Conservation (phyloP, 2,113 vertebrate genomes). For the Rhipidura dahli region DNA sequence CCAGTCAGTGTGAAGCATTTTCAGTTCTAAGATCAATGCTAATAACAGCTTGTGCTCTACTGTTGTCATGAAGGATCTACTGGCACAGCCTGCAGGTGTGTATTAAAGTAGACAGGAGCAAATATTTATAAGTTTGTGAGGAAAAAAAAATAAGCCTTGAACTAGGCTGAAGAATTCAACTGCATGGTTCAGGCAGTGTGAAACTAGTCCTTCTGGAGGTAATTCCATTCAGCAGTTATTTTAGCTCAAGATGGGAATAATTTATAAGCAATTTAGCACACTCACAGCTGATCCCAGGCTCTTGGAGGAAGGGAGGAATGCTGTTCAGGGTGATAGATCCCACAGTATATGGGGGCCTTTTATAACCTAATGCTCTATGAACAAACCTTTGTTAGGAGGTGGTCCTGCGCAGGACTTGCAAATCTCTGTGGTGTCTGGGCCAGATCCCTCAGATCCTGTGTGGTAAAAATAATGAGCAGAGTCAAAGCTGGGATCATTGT, state of each 20-base stretch:
- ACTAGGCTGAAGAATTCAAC: not conserved
- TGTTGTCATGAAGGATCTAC: not conserved
- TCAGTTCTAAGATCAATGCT: not conserved
- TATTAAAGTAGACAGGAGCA: not conserved
- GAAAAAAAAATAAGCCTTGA: not conserved
- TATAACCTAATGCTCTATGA: not conserved
- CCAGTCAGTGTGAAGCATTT: not conserved
- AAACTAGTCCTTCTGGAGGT: not conserved
- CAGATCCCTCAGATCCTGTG: not conserved
- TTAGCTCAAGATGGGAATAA: not conserved
- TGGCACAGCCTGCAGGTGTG: not conserved
- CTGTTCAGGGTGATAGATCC: not conserved
- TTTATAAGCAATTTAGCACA: not conserved
- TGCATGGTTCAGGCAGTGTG: not conserved
- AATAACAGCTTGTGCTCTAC: not conserved
- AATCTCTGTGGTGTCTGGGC: not conserved
- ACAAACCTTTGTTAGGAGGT: not conserved
- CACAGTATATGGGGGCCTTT: not conserved
- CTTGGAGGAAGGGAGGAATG: not conserved
- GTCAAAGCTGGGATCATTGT: not conserved
- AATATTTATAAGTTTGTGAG: not conserved
- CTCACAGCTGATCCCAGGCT: not conserved
- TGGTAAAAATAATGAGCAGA: not conserved
- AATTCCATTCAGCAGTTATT: not conserved
- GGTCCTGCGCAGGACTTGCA: not conserved